phyloP scores from a whole-genome alignment of 2,113 vertebrate species.

The Nyctereutes procyonoides region DNA sequence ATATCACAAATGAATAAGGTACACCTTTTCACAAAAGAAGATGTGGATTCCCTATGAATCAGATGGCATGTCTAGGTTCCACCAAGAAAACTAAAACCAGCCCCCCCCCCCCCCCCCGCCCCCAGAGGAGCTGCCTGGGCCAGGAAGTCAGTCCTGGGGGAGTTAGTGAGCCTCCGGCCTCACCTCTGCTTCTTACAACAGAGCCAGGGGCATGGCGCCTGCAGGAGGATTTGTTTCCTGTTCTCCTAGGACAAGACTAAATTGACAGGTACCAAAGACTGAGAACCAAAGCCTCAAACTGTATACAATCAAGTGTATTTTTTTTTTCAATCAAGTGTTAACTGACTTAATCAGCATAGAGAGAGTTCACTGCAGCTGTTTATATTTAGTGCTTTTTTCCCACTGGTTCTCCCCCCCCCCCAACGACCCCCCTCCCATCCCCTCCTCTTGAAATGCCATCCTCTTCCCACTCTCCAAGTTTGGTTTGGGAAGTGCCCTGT shows the following conservation, averaged over 20 bases:
- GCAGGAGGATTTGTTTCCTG: background rate
- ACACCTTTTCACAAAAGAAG: background rate
- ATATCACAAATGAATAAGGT: background rate
- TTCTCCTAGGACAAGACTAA: background rate
- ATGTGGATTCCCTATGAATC: background rate
- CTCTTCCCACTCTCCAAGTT: background rate
- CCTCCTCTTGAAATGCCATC: background rate
- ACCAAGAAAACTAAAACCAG: background rate
- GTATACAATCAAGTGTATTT: background rate
- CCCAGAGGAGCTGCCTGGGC: too few species aligned
- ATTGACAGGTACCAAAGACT: background rate
- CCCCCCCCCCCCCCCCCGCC: too few species aligned
- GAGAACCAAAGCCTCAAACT: background rate
- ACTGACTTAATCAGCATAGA: background rate
- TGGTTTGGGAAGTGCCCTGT: background rate
- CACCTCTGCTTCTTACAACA: background rate
- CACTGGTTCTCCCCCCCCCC: too few species aligned
- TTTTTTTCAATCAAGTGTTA: too few species aligned
- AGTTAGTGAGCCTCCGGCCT: background rate
- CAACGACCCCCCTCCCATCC: too few species aligned
- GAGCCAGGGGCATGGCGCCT: background rate
- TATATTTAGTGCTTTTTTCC: background rate
- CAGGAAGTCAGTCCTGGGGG: fast-evolving
- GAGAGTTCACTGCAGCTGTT: background rate
- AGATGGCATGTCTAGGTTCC: background rate